phyloP scores from a whole-genome alignment of 2,888 invertebrate species.

The Plusia festucae region DNA sequence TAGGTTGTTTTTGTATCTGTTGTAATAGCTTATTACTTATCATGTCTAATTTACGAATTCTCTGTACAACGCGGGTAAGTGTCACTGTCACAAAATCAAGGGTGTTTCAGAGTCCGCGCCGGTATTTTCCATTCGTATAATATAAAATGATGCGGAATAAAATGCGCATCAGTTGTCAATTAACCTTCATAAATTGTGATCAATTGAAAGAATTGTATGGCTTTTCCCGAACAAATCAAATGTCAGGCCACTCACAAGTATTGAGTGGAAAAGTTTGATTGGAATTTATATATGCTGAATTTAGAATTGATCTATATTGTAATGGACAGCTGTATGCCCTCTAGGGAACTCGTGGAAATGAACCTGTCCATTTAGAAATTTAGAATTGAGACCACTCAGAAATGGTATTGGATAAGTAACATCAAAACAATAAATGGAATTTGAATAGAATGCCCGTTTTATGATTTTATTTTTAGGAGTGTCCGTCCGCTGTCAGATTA shows the following conservation, averaged over 20 bases:
- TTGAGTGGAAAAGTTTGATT: not conserved
- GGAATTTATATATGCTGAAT: not conserved
- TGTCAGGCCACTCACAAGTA: not conserved
- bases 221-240: not conserved
- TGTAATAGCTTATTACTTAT: no score
- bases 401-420: not conserved
- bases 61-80: no score
- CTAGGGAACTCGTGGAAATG: not conserved
- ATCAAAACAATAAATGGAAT: not conserved
- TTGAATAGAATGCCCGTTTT: not conserved
- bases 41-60: no score
- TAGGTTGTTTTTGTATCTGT: no score
- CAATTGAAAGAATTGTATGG: constrained; percentile 25
- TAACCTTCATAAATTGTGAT: constrained; percentile 22
- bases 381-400: no score
- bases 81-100: not conserved
- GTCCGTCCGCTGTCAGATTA: not conserved
- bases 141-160: constrained; percentile 10
- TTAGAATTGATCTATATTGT: not conserved
- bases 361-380: not conserved
- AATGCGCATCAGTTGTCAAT: constrained; percentile 14
- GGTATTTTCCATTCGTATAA: not conserved
- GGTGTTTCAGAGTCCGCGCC: not conserved
- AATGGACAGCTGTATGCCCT: no score
- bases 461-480: not conserved